phyloP scores from a whole-genome alignment of 2,888 invertebrate genomes.

The Metellina segmentata region DNA sequence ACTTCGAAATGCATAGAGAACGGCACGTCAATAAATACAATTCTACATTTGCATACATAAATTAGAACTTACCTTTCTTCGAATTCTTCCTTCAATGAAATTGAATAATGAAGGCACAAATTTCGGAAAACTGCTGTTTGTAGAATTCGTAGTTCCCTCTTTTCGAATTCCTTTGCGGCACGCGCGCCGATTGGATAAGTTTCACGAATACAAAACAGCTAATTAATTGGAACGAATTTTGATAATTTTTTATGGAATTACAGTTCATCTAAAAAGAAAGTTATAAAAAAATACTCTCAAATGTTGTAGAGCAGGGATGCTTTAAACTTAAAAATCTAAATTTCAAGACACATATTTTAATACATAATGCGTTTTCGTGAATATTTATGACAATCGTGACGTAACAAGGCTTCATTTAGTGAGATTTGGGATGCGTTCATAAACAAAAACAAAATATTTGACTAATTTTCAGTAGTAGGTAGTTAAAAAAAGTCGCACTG shows the following conservation, averaged over 20 bases:
- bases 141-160: slow-evolving; percentile 35
- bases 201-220: slow-evolving; percentile 4
- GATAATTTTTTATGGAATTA: neutral
- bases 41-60: slow-evolving; percentile 43
- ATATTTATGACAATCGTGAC: too few relatives aligned
- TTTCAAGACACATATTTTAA: too few relatives aligned
- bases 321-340: too few relatives aligned
- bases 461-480: too few relatives aligned
- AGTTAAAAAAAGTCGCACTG: too few relatives aligned
- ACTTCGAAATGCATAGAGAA: neutral
- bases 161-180: neutral
- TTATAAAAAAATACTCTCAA: neutral
- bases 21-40: slow-evolving; percentile 7
- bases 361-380: too few relatives aligned
- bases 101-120: slow-evolving; percentile 32
- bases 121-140: slow-evolving; percentile 12
- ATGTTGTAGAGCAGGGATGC: too few relatives aligned
- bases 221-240: neutral
- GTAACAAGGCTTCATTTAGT: too few relatives aligned
- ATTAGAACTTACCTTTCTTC: slow-evolving; percentile 30
- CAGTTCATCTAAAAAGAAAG: neutral
- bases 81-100: neutral
- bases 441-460: too few relatives aligned
- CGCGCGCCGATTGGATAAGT: slow-evolving; percentile 31
- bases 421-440: too few relatives aligned